Base-by-base conservation (phyloP, 2,888 invertebrate genomes). In the Drosophila paramelanica region DNA sequence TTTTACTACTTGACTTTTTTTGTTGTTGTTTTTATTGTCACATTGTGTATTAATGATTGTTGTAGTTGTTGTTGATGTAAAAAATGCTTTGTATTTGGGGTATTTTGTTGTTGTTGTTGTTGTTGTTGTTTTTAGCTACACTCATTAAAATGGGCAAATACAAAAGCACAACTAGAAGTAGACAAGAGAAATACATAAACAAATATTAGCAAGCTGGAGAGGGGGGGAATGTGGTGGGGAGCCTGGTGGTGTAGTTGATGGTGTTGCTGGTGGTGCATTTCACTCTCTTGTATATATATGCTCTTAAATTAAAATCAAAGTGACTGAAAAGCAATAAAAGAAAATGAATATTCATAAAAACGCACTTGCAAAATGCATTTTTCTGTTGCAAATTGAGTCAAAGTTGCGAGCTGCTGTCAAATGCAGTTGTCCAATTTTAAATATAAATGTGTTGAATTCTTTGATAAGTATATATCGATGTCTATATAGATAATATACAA, bases 91-190 rank as follows among this genome's bases (percentile, higher is more conserved):
- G 77, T 72, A 47, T 56, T 65, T 55, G 52, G 31, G 46, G 58
- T 61, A 51, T 57, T 39, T 71, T 71, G 51, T 62, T 55, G 42
- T 69, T 69, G 59, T 55, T 61, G 23, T 52, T 60, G 38, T 58
- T 68, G 33, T 76, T 71, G 61, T 81, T 74, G 58, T 68, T 83
- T 72, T 72, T 79, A 70, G 77, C 85, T 84, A 84, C 77, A 82
- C 81, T 84, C 83, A 84, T 81, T 84, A 83, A 84, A 85, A 85
- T 84, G 85, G 86, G 83, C 83, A 85, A 85, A 84, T 84, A 84
- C 77, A 81, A 84, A 84, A 83, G 85, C 85, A 84, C 83, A 85
- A 84, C 83, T 84, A 84, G 83, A 84, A 84, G 61, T 81, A 85
- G 83, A 84, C 75, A 82, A 83, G 82, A 84, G 79, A 82, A 84